Conservation (phyloP, 2,113 vertebrate species). For the Pangasianodon gigas region DNA sequence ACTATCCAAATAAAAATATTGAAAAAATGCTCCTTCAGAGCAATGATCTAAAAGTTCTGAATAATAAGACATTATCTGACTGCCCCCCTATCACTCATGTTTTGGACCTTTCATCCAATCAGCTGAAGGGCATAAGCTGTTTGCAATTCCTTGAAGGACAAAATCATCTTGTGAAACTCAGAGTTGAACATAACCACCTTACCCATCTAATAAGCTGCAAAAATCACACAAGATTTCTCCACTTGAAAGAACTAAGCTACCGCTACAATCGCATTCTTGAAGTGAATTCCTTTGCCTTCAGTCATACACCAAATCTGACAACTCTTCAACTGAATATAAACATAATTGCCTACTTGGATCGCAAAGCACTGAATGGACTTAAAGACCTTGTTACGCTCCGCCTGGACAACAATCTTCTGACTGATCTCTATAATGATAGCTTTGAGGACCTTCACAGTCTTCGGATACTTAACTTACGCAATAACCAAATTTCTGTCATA, state of each 20-base stretch:
- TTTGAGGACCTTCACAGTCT: constrained; percentile 74
- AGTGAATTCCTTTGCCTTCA: constrained; percentile 63
- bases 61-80: accelerated
- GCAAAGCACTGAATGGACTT: constrained; percentile 68
- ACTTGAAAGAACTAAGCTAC: constrained; percentile 66
- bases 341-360: constrained; percentile 70
- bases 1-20: constrained; percentile 40
- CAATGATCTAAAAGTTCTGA: constrained; percentile 51
- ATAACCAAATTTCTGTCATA: constrained; percentile 80
- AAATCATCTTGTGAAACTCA: constrained; percentile 45
- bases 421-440: constrained; percentile 64
- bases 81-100: constrained; percentile 64
- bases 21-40: constrained; percentile 49
- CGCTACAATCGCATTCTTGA: constrained; percentile 79
- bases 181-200: constrained; percentile 75
- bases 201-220: constrained; percentile 46
- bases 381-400: constrained; percentile 68
- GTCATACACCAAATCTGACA: constrained; percentile 63
- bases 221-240: accelerated
- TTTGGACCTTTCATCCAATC: constrained; percentile 74
- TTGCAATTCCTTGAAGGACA: constrained; percentile 47
- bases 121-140: constrained; percentile 51
- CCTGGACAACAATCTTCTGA: constrained; percentile 83
- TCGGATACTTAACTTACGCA: constrained; percentile 75
- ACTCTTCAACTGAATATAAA: constrained; percentile 78